Evolutionary conservation across 2,888 invertebrate species (phyloP).

Genomic region (Eulithis testata): DNA sequence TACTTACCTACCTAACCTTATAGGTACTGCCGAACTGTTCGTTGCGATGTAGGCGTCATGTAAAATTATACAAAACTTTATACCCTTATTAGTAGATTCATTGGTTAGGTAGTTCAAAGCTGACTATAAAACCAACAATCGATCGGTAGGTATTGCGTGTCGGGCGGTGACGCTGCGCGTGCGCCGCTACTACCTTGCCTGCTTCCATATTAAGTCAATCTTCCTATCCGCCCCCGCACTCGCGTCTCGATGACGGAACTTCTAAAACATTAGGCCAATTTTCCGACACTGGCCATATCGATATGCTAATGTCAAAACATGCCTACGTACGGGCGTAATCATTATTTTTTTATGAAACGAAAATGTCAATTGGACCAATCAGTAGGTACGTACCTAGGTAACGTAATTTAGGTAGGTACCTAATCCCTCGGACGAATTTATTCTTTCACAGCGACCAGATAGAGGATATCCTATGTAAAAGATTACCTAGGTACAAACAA

Average conservation of each 20-base stretch:
- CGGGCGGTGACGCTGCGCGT: constrained; percentile 73
- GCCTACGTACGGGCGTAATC: constrained; percentile 39
- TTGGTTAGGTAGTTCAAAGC: constrained; percentile 64
- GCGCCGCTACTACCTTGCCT: constrained; percentile 47
- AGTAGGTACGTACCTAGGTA: background rate
- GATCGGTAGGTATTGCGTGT: constrained; percentile 21
- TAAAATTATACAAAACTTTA: constrained; percentile 57
- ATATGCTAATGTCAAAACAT: constrained; percentile 61
- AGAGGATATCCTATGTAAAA: too few relatives aligned
- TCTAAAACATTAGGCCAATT: constrained; percentile 56
- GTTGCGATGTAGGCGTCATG: constrained; percentile 57
- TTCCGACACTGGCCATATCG: constrained; percentile 60
- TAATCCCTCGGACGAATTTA: too few relatives aligned
- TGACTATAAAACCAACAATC: constrained; percentile 59
- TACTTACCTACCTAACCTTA: constrained; percentile 16
- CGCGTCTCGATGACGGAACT: constrained; percentile 60
- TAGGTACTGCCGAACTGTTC: constrained; percentile 36
- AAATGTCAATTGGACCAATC: constrained; percentile 35
- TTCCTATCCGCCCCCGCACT: constrained; percentile 81
- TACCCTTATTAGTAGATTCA: constrained; percentile 71
- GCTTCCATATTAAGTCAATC: constrained; percentile 73
- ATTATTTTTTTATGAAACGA: constrained; percentile 42
- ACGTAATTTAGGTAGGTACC: background rate
- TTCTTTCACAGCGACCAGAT: too few relatives aligned
- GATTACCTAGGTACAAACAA: too few relatives aligned